Evolutionary conservation across 2,113 vertebrate species (phyloP), one percentile per base, ranked within the genome.

Genomic region (Oreochromis spilurus): DNA sequence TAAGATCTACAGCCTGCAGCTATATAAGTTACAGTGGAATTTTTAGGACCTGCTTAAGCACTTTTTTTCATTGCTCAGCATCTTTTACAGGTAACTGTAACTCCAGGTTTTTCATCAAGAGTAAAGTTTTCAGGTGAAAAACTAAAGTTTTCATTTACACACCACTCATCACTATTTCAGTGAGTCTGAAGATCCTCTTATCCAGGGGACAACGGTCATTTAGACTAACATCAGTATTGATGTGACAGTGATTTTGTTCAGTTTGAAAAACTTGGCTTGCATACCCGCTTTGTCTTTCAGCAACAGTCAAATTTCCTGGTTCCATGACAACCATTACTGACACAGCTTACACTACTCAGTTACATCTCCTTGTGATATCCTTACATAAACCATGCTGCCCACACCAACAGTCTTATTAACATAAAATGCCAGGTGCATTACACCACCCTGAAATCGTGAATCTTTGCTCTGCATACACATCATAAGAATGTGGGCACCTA

Each of bases 341-440:
- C 2, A 60, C 29, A 34, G 11, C 53, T 55, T 55, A 60, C 57
- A 19, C 57, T 60, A 34, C 29, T 60, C 57, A 57, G 45, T 57
- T 86, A 52, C 65, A 75, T 85, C 77, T 81, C 84, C 53, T 43
- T 7, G 70, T 87, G 60, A 79, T 60, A 13, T 72, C 21, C 19
- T 14, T 19, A 84, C 75, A 91, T 91, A 34, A 92, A 92, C 83
- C 70, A 79, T 31, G 58, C 58, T 78, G 80, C 81, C 90, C 84
- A 77, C 79, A 88, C 75, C 85, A 87, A 82, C 86, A 88, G 87
- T 54, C n/a, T 65, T n/a, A 78, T 91, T 84, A 60, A 36, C 55
- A 79, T 86, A 60, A 87, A 91, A 87, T 14, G 54, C 65, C 89
- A 83, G 79, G 43, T 57, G 34, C 82, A 54, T 36, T 70, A 83